phyloP scores from a whole-genome alignment of 1,140 invertebrate genomes.

The Lepidurus couesii region DNA sequence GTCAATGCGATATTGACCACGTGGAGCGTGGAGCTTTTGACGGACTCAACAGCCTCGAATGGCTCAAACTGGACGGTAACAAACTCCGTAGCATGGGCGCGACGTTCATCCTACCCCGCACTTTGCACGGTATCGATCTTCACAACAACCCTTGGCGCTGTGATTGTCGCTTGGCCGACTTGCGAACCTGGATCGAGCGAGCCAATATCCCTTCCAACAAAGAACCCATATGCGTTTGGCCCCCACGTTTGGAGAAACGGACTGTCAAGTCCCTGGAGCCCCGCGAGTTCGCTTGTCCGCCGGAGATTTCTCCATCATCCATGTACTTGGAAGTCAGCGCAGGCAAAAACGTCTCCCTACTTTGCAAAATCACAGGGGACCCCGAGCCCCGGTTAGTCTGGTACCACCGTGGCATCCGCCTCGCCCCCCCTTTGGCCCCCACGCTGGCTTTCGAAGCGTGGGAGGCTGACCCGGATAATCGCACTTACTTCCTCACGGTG shows the following conservation, averaged over 20 bases:
- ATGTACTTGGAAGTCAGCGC: constrained; percentile 67
- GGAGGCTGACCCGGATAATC: constrained; percentile 23
- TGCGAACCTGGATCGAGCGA: constrained; percentile 69
- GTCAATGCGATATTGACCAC: constrained; percentile 64
- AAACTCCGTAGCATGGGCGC: constrained; percentile 63
- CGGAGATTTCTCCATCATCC: constrained; percentile 63
- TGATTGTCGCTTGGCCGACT: constrained; percentile 68
- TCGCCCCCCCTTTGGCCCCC: constrained; percentile 30
- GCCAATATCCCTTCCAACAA: constrained; percentile 62
- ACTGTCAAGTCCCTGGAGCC: constrained; percentile 61
- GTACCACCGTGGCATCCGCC: constrained; percentile 61
- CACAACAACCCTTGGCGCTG: constrained; percentile 85
- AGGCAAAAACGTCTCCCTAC: constrained; percentile 69
- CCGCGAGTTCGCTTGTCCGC: constrained; percentile 73
- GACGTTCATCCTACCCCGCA: constrained; percentile 60
- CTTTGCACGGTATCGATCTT: constrained; percentile 67
- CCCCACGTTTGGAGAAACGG: constrained; percentile 57
- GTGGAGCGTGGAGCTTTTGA: constrained; percentile 75
- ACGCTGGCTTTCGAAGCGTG: constrained; percentile 11
- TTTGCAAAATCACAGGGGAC: constrained; percentile 68
- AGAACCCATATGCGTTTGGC: constrained; percentile 67
- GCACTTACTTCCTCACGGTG: constrained; percentile 57
- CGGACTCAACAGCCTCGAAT: constrained; percentile 71
- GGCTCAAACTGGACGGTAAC: constrained; percentile 76
- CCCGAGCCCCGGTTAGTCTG: constrained; percentile 71